phyloP scores from a whole-genome alignment of 2,888 invertebrate species.

The Bibio marci region DNA sequence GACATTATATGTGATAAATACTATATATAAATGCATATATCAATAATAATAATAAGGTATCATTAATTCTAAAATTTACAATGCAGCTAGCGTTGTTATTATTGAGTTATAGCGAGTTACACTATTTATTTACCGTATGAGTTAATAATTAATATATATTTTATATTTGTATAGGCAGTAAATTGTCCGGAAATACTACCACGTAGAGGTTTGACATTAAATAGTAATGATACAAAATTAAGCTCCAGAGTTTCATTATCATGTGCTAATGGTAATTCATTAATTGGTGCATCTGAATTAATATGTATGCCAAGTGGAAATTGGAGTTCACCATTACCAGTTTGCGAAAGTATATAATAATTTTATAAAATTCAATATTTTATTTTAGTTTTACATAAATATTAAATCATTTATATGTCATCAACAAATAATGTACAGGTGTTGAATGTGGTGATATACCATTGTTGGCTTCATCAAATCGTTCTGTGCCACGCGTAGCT shows the following conservation, averaged over 20 bases:
- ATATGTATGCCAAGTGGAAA: constrained; percentile 68
- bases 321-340: constrained; percentile 68
- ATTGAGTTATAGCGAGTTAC: too few relatives aligned
- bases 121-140: too few relatives aligned
- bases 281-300: constrained; percentile 58
- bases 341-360: constrained; percentile 50
- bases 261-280: constrained; percentile 63
- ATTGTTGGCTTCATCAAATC: constrained; percentile 30
- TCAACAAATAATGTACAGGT: constrained; percentile 28
- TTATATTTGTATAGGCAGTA: constrained; percentile 33
- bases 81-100: too few relatives aligned
- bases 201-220: constrained; percentile 54
- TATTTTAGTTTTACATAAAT: neutral
- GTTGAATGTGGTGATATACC: constrained; percentile 67
- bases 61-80: too few relatives aligned
- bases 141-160: too few relatives aligned
- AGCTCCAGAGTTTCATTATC: constrained; percentile 56
- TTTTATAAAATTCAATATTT: constrained; percentile 3
- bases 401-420: neutral
- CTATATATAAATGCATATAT: too few relatives aligned
- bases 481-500: constrained; percentile 49
- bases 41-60: too few relatives aligned
- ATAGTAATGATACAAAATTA: constrained; percentile 52
- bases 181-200: constrained; percentile 44
- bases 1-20: too few relatives aligned